Percentiles rank a stretch among this genome's conserved stretches.
phyloP scores from a whole-genome alignment of 2,113 vertebrate genomes.

The Bubo bubo region DNA sequence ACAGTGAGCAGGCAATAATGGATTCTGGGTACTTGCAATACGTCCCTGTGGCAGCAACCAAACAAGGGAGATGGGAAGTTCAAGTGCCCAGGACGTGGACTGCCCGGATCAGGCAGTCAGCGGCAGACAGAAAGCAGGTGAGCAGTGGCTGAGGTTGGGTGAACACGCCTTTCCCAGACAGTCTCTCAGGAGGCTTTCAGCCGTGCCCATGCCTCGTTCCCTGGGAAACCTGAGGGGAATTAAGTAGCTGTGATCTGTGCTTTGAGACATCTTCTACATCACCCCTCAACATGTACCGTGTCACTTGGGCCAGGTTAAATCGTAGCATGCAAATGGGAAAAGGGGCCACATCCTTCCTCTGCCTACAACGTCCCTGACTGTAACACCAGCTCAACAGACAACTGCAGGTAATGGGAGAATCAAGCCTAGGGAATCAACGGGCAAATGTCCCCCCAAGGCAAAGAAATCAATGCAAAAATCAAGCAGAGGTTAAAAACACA shows the following conservation, averaged over 20 bases:
- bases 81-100: neutral
- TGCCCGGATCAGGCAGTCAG: neutral
- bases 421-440: neutral
- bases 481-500: neutral
- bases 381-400: neutral
- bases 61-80: neutral
- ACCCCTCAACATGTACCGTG: rapidly evolving
- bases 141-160: neutral
- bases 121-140: neutral
- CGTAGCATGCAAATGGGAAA: neutral
- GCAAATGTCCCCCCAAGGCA: neutral
- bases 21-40: neutral
- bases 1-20: slow-evolving; percentile 18
- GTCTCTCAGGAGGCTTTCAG: neutral
- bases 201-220: rapidly evolving
- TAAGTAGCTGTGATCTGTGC: neutral
- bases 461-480: slow-evolving; percentile 20
- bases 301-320: neutral
- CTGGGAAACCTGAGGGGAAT: neutral
- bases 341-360: neutral
- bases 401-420: neutral
- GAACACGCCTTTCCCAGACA: neutral
- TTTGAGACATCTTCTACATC: neutral
- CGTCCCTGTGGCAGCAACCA: neutral
- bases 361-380: rapidly evolving